Evolutionary conservation across 2,113 vertebrate genomes (phyloP).

Genomic region (Drymodes brunneopygia): DNA sequence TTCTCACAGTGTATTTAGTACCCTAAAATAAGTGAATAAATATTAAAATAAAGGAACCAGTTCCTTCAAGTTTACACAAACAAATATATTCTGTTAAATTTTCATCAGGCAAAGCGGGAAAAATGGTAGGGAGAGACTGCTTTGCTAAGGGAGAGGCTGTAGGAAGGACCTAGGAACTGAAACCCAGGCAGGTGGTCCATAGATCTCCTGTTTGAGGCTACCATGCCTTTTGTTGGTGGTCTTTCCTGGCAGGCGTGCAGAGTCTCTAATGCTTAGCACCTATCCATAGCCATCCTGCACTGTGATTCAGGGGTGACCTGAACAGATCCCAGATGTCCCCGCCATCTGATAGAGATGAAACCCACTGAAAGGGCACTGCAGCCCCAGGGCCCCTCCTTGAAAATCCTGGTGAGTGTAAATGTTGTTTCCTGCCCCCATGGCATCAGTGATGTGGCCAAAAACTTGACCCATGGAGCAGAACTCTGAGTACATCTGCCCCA

Average conservation of each 20-base stretch:
- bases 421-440: neutral
- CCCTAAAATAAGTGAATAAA: neutral
- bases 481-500: neutral
- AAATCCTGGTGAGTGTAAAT: fast-evolving
- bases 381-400: fast-evolving
- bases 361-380: neutral
- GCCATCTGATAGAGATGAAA: neutral
- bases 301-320: neutral
- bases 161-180: neutral
- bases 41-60: neutral
- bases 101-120: neutral
- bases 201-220: neutral
- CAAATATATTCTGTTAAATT: neutral
- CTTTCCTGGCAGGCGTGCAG: neutral
- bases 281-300: neutral
- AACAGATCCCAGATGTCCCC: neutral
- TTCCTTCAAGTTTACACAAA: neutral
- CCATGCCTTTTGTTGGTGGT: neutral
- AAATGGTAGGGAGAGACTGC: neutral
- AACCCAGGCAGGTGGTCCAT: neutral
- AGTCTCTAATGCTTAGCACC: neutral
- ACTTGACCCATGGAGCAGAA: neutral
- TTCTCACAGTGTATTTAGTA: neutral
- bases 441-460: neutral
- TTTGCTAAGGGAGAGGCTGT: neutral